phyloP scores from a whole-genome alignment of 92 coral and sea anemone genomes.

The Parazoanthus atlanticus region DNA sequence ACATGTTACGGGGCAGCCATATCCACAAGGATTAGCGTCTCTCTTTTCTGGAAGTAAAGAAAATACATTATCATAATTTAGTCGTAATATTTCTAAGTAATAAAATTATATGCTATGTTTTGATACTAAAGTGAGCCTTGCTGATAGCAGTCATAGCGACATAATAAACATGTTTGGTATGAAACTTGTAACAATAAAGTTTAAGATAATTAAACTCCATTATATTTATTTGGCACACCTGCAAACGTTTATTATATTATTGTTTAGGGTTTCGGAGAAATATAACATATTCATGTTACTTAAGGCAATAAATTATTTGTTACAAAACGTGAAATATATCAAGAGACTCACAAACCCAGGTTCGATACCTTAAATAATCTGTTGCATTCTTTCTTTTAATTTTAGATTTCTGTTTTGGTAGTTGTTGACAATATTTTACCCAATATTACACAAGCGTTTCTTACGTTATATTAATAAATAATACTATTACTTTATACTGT shows the following conservation, averaged over 20 bases:
- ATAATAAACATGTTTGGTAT: background rate
- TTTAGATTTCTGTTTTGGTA: background rate
- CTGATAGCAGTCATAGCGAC: background rate
- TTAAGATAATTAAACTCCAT: background rate
- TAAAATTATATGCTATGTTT: background rate
- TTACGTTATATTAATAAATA: no score
- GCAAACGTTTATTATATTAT: background rate
- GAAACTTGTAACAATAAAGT: background rate
- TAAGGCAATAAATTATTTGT: background rate
- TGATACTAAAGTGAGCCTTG: background rate
- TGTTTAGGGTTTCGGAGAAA: background rate
- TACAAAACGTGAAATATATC: background rate
- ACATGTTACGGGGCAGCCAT: constrained; percentile 78
- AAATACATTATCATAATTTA: background rate
- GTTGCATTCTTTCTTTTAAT: no score
- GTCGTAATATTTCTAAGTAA: background rate
- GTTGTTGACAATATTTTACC: background rate
- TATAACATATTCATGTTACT: background rate
- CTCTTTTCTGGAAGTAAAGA: constrained; percentile 69
- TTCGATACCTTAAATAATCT: background rate
- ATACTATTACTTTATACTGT: background rate
- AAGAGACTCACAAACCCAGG: background rate
- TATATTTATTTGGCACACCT: background rate
- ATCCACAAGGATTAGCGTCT: constrained; percentile 95
- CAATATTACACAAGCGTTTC: background rate